These are phyloP conservation scores for Calcarius lapponicus DNA, from an alignment of 2,797 vertebrate species.

Conservation along the genomic window DNA sequence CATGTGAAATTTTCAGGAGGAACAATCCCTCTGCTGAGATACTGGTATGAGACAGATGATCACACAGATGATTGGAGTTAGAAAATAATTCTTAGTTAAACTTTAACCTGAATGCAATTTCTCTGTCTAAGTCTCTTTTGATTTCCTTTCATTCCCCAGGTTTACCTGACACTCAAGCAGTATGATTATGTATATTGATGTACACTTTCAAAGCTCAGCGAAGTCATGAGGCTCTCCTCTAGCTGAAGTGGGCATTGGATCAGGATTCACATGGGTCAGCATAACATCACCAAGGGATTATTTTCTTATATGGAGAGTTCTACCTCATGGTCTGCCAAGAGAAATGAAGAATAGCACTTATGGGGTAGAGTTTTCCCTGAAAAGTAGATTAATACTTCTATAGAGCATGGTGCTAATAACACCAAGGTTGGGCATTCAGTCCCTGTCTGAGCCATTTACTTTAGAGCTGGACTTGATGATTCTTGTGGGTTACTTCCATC, in stretches of 20 bases:
- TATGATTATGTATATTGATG: not conserved
- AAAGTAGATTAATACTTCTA: not conserved
- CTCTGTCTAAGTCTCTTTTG: not conserved
- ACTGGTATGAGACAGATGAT: not conserved
- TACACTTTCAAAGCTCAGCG: not conserved
- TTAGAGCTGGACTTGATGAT: not conserved
- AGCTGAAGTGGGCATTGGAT: not conserved
- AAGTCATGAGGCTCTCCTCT: not conserved
- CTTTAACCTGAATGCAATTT: not conserved
- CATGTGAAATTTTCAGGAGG: not conserved
- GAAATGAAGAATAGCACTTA: slow-evolving; percentile 43
- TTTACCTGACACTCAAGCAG: not conserved
- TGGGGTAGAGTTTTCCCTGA: not conserved
- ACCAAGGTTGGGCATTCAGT: not conserved
- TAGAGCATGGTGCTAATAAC: not conserved
- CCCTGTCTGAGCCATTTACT: not conserved
- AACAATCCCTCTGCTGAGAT: not conserved
- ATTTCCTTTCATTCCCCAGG: not conserved
- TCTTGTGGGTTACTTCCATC: not conserved
- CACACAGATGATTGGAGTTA: not conserved
- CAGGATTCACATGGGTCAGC: not conserved
- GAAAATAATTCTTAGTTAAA: not conserved
- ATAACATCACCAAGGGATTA: not conserved
- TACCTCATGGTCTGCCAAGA: not conserved
- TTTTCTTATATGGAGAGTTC: not conserved